Base-by-base conservation (phyloP, 1,140 invertebrate genomes). In the Battus philenor region DNA sequence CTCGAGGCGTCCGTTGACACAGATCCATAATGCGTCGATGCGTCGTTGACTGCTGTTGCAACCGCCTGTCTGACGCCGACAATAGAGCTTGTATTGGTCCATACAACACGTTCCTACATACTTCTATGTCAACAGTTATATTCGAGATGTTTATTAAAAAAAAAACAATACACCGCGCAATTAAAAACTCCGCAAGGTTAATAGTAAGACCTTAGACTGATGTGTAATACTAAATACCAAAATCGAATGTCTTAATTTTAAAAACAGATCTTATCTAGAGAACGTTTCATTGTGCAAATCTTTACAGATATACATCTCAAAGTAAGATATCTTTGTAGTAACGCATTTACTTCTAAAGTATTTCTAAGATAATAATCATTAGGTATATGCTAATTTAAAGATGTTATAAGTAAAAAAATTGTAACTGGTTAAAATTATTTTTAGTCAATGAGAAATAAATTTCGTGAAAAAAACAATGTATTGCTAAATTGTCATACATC, bases 1-100 rank as follows among this genome's bases (percentile, higher is more conserved):
- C 18, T 15, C 17, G 8, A 10, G 34, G 18, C 12, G 24, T 26
- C 22, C 24, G 22, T 26, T 41, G 38, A 16, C 38, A 41, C 24
- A 41, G 38, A 41, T 41, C 12, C 38, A 41, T 41, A 41, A 41
- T 17, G 24, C 38, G 24, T 7, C 38, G 24, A 39, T 41, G 38
- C 38, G 38, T 41, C 38, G 38, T 2, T 17, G 33, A 16, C n/a
- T 20, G 18, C 11, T 41, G 24, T 27, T 16, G 38, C 38, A 41
- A 41, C 22, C 36, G 22, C 24, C 24, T 5, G 13, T 15, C 38
- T 8, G 36, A 41, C 38, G 24, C 36, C 36, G 38, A 27, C 38
- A 41, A 24, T 12, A 26, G 22, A 8, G 24, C 17, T 41, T 17
- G 22, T 9, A 39, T 17, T 24, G 34, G 5, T 4, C 26, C 31